phyloP scores from a whole-genome alignment of 2,113 vertebrate species.

The Neogobius melanostomus region DNA sequence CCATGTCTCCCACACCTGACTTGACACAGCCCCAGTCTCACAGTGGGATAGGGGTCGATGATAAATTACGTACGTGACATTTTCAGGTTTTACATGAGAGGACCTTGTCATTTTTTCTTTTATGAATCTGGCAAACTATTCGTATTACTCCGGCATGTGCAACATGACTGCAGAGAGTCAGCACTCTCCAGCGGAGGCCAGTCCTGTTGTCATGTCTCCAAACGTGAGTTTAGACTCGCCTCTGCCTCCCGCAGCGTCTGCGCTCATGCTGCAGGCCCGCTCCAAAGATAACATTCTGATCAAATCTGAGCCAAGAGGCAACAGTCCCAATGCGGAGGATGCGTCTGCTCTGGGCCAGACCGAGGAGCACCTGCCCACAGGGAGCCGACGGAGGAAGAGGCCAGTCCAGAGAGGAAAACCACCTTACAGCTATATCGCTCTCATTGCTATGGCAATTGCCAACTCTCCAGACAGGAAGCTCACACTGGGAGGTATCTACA shows the following conservation, averaged over 20 bases:
- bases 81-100: slow-evolving; percentile 19
- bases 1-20: slow-evolving; percentile 76
- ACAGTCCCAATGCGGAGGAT: slow-evolving; percentile 66
- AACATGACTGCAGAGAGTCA: slow-evolving; percentile 82
- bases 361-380: slow-evolving; percentile 77
- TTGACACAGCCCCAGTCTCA: slow-evolving; percentile 47
- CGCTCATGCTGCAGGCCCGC: slow-evolving; percentile 65
- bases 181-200: slow-evolving; percentile 74
- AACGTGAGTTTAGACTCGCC: slow-evolving; percentile 76
- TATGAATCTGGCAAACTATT: slow-evolving; percentile 85
- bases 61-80: slow-evolving; percentile 2
- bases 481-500: slow-evolving; percentile 93
- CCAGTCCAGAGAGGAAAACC: slow-evolving; percentile 94
- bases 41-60: slow-evolving; percentile 20
- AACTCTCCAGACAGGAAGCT: slow-evolving; percentile 94
- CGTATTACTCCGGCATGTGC: slow-evolving; percentile 81
- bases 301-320: slow-evolving; percentile 78
- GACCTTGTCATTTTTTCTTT: slow-evolving; percentile 50
- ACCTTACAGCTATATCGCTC: slow-evolving; percentile 96
- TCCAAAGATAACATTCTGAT: slow-evolving; percentile 71
- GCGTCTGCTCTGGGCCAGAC: slow-evolving; percentile 64
- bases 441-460: slow-evolving; percentile 97
- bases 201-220: slow-evolving; percentile 77
- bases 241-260: slow-evolving; percentile 53
- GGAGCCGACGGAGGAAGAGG: slow-evolving; percentile 88